Evolutionary conservation across 2,797 vertebrate genomes (phyloP).

Genomic region (Tamandua tetradactyla): DNA sequence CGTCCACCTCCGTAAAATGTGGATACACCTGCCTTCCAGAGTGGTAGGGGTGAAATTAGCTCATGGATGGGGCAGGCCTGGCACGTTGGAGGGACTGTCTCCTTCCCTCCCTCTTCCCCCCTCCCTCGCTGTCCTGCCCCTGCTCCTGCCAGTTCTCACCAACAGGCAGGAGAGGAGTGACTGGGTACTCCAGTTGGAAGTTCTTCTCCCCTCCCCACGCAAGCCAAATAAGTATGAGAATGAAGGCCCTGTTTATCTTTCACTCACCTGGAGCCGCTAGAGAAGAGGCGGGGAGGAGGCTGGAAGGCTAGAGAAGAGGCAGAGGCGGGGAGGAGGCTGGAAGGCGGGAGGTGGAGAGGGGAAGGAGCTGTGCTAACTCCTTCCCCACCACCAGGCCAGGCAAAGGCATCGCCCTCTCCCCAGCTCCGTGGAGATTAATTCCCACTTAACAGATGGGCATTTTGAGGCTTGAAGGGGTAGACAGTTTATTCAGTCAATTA

Average conservation of each 20-base stretch:
- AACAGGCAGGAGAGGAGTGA: background rate
- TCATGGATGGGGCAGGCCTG: background rate
- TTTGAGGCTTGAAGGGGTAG: background rate
- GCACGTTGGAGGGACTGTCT: background rate
- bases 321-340: background rate
- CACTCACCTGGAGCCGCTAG: background rate
- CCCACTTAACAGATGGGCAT: background rate
- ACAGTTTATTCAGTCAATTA: background rate
- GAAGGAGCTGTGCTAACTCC: background rate
- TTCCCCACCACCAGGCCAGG: background rate
- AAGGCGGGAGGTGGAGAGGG: background rate
- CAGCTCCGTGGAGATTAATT: background rate
- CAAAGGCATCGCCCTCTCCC: fast-evolving
- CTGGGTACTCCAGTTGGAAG: background rate
- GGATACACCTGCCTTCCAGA: background rate
- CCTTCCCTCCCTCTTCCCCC: background rate
- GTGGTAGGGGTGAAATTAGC: background rate
- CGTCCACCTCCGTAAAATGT: background rate
- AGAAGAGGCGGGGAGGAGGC: background rate
- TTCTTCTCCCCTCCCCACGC: background rate
- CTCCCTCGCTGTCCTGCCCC: background rate
- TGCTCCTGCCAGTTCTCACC: background rate
- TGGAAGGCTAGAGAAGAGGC: background rate
- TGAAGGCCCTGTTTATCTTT: background rate
- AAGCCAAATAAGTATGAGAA: background rate